Percentiles rank a stretch among this genome's conserved stretches.
Conservation (phyloP, 1,140 invertebrate species). For the Lepidurus packardi region DNA sequence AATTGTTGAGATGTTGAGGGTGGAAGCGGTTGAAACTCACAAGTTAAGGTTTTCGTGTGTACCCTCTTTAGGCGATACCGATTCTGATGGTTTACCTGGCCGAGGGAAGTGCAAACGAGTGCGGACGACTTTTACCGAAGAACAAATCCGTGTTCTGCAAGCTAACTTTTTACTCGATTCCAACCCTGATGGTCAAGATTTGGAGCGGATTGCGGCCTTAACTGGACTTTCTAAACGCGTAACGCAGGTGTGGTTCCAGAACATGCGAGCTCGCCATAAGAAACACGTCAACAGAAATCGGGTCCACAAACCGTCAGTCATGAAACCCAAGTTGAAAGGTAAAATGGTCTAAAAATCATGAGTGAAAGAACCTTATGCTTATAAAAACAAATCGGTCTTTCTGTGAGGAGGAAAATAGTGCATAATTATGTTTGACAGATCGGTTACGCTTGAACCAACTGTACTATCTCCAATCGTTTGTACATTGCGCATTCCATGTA, state of each 20-base stretch:
- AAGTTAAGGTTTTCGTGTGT: background rate
- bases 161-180: slow-evolving; percentile 96
- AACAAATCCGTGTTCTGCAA: slow-evolving; percentile 92
- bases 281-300: slow-evolving; percentile 57
- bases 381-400: background rate
- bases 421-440: background rate
- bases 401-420: background rate
- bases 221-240: slow-evolving; percentile 95
- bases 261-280: slow-evolving; percentile 94
- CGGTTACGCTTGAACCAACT: background rate
- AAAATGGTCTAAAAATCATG: background rate
- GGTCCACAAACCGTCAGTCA: background rate
- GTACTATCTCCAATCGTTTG: background rate
- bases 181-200: slow-evolving; percentile 96
- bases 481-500: background rate
- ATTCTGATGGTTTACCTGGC: slow-evolving; percentile 8
- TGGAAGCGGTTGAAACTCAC: background rate
- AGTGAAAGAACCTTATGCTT: no score
- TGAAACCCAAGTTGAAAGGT: background rate
- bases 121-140: slow-evolving; percentile 95
- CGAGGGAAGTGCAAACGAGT: slow-evolving; percentile 82
- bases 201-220: slow-evolving; percentile 93
- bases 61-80: background rate
- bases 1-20: background rate
- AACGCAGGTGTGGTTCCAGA: slow-evolving; percentile 95